Conservation (phyloP, 2,797 vertebrate species). For the Sebastes melanostomus region DNA sequence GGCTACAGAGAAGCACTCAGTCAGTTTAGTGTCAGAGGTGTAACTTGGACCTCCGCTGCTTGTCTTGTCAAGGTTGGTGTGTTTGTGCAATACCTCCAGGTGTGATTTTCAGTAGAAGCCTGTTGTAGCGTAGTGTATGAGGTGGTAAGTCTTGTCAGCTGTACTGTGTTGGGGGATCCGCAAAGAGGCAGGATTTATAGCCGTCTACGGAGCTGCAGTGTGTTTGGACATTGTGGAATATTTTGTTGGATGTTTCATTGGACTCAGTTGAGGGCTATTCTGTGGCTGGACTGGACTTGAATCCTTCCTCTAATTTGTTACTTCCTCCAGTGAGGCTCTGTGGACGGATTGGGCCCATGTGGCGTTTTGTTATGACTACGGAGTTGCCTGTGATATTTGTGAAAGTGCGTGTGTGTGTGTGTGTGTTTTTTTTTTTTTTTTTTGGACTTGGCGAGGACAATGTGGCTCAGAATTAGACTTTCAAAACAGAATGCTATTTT, state of each 20-base stretch:
- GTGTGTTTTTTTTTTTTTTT: background rate
- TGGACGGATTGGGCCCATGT: slow-evolving; percentile 9
- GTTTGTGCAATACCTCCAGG: slow-evolving; percentile 28
- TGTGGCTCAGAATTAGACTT: background rate
- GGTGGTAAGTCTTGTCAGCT: slow-evolving; percentile 14
- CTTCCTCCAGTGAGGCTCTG: slow-evolving; percentile 48
- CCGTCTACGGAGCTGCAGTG: background rate
- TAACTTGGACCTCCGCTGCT: slow-evolving; percentile 31
- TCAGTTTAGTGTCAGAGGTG: slow-evolving; percentile 36
- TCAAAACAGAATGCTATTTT: background rate
- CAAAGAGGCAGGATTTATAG: slow-evolving; percentile 6
- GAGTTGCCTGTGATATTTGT: slow-evolving; percentile 14
- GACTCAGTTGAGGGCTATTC: background rate
- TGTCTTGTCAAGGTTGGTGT: slow-evolving; percentile 65
- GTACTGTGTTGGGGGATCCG: background rate
- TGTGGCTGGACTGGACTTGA: slow-evolving; percentile 1
- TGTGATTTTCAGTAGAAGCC: background rate
- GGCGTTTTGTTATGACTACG: slow-evolving; percentile 31
- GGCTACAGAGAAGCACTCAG: slow-evolving; percentile 21
- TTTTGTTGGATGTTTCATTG: slow-evolving; percentile 22
- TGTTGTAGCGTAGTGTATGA: background rate
- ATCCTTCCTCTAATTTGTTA: slow-evolving; percentile 54
- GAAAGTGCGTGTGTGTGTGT: background rate
- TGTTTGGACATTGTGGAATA: slow-evolving; percentile 10
- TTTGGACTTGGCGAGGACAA: background rate